Percentiles rank a stretch among this genome's conserved stretches.
These are phyloP conservation scores for Geodia barretti DNA, from an alignment of 37 sponge, comb jelly and placozoan genomes.

Conservation along the genomic window DNA sequence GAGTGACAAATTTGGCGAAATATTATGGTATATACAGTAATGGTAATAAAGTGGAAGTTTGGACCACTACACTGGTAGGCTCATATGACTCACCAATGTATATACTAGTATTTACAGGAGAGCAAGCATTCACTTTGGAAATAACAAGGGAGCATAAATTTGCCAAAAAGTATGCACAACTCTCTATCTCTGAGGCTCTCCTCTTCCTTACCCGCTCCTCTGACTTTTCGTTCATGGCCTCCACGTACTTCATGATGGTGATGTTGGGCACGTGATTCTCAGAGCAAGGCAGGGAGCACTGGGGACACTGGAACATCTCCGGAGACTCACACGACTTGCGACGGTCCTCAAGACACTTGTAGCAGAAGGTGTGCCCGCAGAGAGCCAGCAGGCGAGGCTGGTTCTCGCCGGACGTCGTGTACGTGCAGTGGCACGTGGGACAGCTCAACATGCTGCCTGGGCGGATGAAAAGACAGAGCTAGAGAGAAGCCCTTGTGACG, in stretches of 20 bases:
- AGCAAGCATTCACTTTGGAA: too few relatives aligned
- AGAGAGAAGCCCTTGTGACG: too few relatives aligned
- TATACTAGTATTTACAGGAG: too few relatives aligned
- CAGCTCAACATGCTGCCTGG: conserved; percentile 36
- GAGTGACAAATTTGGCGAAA: too few relatives aligned
- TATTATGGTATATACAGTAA: too few relatives aligned
- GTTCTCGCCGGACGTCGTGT: conserved; percentile 47
- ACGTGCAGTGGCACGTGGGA: conserved; percentile 37
- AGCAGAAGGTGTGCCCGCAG: conserved; percentile 76
- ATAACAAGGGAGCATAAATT: too few relatives aligned
- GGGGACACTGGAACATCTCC: conserved; percentile 54
- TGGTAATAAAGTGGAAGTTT: too few relatives aligned
- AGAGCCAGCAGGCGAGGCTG: conserved; percentile 47
- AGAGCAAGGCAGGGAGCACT: conserved; percentile 27
- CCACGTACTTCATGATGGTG: conserved; percentile 66
- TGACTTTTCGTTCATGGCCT: conserved; percentile 10
- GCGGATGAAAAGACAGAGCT: too few relatives aligned
- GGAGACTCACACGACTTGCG: background rate
- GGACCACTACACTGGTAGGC: too few relatives aligned
- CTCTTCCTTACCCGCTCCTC: background rate
- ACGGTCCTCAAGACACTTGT: conserved; percentile 23
- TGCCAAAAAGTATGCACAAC: too few relatives aligned
- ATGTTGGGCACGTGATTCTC: conserved; percentile 65
- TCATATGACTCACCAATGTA: too few relatives aligned
- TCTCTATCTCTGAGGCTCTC: too few relatives aligned